phyloP scores from a whole-genome alignment of 2,888 invertebrate genomes.

The Acrobasis repandana region DNA sequence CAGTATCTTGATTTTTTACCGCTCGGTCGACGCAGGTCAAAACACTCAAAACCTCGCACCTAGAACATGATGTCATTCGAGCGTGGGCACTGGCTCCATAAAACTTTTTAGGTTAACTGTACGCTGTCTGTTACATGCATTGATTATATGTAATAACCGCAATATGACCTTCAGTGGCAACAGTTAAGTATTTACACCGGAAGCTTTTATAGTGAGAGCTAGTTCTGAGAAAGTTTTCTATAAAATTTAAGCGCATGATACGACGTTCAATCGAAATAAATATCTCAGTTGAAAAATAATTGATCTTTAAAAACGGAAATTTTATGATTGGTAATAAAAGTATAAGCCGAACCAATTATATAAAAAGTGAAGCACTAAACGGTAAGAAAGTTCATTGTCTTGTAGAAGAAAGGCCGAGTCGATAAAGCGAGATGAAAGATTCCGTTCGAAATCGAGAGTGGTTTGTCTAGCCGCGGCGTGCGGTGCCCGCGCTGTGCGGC shows the following conservation, averaged over 20 bases:
- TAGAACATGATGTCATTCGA: conserved; percentile 16
- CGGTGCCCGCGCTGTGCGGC: conserved; percentile 33
- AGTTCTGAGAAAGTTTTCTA: not conserved
- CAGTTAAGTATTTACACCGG: not conserved
- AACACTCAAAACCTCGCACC: conserved; percentile 10
- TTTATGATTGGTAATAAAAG: not conserved
- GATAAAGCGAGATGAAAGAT: conserved; percentile 50
- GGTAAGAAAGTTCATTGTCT: conserved; percentile 60
- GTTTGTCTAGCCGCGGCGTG: conserved; percentile 45
- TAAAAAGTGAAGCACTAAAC: conserved; percentile 34
- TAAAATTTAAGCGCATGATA: not conserved
- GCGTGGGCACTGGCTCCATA: conserved; percentile 17
- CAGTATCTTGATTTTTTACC: conserved; percentile 35
- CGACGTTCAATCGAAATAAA: not conserved
- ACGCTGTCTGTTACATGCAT: not conserved
- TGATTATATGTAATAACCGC: not conserved
- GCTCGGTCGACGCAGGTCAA: not conserved
- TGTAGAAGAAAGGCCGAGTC: conserved; percentile 39
- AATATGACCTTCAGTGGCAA: no score
- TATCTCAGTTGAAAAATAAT: not conserved
- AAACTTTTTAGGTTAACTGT: conserved; percentile 14
- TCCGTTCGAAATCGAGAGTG: conserved; percentile 68
- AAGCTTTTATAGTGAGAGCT: not conserved
- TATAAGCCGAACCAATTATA: not conserved
- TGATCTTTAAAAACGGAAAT: not conserved